phyloP scores from a whole-genome alignment of 2,797 vertebrate genomes.

The Pipistrellus pygmaeus region DNA sequence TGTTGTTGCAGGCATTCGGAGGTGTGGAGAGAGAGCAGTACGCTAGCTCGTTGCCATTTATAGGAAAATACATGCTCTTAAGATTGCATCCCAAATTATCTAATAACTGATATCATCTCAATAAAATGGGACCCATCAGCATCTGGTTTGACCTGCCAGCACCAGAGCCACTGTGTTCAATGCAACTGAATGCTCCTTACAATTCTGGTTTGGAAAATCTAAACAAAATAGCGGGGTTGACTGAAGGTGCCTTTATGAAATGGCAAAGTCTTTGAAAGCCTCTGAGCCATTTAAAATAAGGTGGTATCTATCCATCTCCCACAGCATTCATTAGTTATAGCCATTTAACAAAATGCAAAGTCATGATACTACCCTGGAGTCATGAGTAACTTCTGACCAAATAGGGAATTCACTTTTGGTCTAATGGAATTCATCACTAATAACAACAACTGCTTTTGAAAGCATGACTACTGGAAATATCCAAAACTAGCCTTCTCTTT shows the following conservation, averaged over 20 bases:
- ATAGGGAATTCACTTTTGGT: neutral
- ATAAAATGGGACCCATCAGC: neutral
- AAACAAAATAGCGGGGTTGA: neutral
- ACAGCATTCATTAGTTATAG: neutral
- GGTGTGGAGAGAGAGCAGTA: neutral
- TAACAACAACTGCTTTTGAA: constrained; percentile 10
- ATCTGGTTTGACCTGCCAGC: neutral
- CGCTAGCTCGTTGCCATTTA: neutral
- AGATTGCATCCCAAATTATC: neutral
- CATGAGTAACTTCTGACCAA: neutral
- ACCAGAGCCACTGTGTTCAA: neutral
- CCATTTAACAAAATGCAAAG: neutral
- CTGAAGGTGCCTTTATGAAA: neutral
- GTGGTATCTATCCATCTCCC: neutral
- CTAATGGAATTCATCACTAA: neutral
- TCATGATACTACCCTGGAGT: neutral
- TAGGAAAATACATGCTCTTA: neutral
- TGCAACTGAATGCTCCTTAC: neutral
- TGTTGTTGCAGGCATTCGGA: neutral
- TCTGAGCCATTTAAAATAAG: neutral
- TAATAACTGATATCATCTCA: neutral
- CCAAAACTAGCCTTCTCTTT: neutral
- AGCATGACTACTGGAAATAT: neutral
- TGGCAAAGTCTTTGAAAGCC: neutral
- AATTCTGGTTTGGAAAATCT: constrained; percentile 46